phyloP scores from a whole-genome alignment of 2,888 invertebrate species.

The Chrysolina oricalcia region DNA sequence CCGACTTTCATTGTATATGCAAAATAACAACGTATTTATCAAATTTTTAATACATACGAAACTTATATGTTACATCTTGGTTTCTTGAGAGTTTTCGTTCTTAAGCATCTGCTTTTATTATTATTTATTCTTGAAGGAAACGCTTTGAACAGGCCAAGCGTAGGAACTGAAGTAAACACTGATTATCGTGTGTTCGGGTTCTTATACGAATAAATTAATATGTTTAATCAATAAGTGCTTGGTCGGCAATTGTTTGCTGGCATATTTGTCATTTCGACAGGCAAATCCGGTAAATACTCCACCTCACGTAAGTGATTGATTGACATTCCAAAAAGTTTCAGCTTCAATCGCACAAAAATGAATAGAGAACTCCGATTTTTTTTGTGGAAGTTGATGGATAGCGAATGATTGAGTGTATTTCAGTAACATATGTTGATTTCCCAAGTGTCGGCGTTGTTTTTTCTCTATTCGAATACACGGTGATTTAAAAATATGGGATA shows the following conservation, averaged over 20 bases:
- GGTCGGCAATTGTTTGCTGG: neutral
- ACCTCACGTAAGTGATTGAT: neutral
- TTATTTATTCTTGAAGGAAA: neutral
- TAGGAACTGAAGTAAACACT: neutral
- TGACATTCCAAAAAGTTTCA: neutral
- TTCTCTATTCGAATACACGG: neutral
- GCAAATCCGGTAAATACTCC: neutral
- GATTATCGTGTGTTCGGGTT: neutral
- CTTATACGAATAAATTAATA: neutral
- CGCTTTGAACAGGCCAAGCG: neutral
- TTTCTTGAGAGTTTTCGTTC: neutral
- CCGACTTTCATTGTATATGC: too few species aligned
- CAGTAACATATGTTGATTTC: neutral
- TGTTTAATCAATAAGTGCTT: neutral
- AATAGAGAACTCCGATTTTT: neutral
- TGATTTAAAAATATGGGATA: too few species aligned
- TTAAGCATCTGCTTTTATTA: neutral
- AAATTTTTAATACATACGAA: too few species aligned
- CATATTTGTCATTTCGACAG: neutral
- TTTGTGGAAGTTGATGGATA: neutral
- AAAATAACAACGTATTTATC: too few species aligned
- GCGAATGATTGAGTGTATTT: neutral
- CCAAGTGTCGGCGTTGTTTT: neutral
- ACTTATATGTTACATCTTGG: too few species aligned
- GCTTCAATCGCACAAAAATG: neutral